A percentile compares a stretch with the other conserved stretches of the same genome.
Evolutionary conservation across 2,888 invertebrate species (phyloP).

Genomic region (Spilosoma lubricipeda): DNA sequence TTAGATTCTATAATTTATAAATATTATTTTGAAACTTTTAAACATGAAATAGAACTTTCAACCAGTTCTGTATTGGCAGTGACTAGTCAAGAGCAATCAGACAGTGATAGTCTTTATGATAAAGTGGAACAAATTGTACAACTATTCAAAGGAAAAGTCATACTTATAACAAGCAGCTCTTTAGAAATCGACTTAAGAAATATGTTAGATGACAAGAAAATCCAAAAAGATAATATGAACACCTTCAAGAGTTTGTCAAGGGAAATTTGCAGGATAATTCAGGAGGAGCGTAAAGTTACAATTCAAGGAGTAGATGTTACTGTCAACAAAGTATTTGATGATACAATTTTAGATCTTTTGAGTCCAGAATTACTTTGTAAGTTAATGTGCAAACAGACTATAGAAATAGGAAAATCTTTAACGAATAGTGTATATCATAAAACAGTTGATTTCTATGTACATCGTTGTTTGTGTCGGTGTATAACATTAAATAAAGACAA

Average conservation of each 20-base stretch:
- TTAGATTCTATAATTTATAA: slow-evolving; percentile 25
- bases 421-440: slow-evolving; percentile 25
- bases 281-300: slow-evolving; percentile 26
- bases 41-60: slow-evolving; percentile 19
- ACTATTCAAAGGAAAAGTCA: slow-evolving; percentile 27
- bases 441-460: slow-evolving; percentile 29
- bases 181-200: slow-evolving; percentile 2
- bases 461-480: slow-evolving; percentile 31
- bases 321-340: slow-evolving; percentile 15
- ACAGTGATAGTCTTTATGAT: not conserved
- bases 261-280: slow-evolving; percentile 19
- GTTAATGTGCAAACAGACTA: slow-evolving; percentile 31
- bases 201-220: not conserved
- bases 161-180: slow-evolving; percentile 23
- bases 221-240: slow-evolving; percentile 19
- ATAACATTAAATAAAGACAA: slow-evolving; percentile 20
- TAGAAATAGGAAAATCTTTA: slow-evolving; percentile 26
- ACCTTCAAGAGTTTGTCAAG: slow-evolving; percentile 25
- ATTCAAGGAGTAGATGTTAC: slow-evolving; percentile 34
- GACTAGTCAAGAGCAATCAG: not conserved
- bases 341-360: slow-evolving; percentile 21
- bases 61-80: slow-evolving; percentile 20
- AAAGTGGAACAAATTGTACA: slow-evolving; percentile 2
- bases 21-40: slow-evolving; percentile 30
- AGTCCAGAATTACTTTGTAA: slow-evolving; percentile 27